These are phyloP conservation scores for Drosophila ochracea DNA, from an alignment of 2,888 invertebrate species.

Conservation along the genomic window DNA sequence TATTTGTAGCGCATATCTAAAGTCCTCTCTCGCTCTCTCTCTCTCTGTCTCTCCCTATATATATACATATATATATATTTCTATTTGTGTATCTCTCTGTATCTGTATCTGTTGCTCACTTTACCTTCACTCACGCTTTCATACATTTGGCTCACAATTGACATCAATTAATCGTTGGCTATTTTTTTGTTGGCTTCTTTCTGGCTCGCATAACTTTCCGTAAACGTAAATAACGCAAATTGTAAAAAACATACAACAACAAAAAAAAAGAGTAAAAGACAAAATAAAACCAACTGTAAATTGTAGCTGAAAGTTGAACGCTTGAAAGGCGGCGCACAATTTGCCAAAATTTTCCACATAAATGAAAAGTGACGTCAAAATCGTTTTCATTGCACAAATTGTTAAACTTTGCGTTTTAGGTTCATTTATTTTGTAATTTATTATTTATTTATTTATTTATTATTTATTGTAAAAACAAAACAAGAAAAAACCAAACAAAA, in stretches of 20 bases:
- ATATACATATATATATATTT: slow-evolving; percentile 12
- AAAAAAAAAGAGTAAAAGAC: slow-evolving; percentile 18
- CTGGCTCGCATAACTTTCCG: slow-evolving; percentile 72
- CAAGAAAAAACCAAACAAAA: slow-evolving; percentile 29
- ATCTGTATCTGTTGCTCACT: slow-evolving; percentile 53
- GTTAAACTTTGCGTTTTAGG: slow-evolving; percentile 77
- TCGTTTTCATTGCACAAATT: slow-evolving; percentile 59
- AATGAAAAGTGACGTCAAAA: slow-evolving; percentile 49
- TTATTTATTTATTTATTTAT: slow-evolving; percentile 79
- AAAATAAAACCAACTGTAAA: slow-evolving; percentile 55
- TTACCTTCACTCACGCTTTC: slow-evolving; percentile 67
- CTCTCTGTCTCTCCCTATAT: slow-evolving; percentile 1
- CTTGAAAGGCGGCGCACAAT: slow-evolving; percentile 74
- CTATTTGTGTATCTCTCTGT: slow-evolving; percentile 47
- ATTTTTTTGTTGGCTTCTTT: slow-evolving; percentile 46
- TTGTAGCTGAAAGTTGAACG: slow-evolving; percentile 81
- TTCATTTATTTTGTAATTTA: slow-evolving; percentile 76
- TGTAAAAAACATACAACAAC: slow-evolving; percentile 49
- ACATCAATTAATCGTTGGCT: slow-evolving; percentile 57
- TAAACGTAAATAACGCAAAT: slow-evolving; percentile 75
- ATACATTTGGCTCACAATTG: slow-evolving; percentile 78
- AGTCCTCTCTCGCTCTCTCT: slow-evolving; percentile 13
- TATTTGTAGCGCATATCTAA: slow-evolving; percentile 40
- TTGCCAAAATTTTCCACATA: slow-evolving; percentile 38
- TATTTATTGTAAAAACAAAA: slow-evolving; percentile 74